phyloP scores from a whole-genome alignment of 2,888 invertebrate species.

The Nomada hirtipes region DNA sequence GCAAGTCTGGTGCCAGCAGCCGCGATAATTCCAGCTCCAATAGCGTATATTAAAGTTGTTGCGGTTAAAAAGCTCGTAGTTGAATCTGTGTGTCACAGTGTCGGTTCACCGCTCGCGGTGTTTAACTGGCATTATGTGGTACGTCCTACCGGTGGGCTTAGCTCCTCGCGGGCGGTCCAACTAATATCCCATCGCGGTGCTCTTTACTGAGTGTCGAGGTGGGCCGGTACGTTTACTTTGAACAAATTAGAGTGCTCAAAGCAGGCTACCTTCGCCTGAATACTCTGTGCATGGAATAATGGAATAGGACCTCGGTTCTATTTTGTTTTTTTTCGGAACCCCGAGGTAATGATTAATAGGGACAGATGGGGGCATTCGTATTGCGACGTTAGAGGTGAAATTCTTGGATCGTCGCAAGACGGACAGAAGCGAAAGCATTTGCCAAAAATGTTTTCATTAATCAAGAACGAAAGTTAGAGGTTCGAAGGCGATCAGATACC shows the following conservation, averaged over 20 bases:
- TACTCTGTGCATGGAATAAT: too few relatives aligned
- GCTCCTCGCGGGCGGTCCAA: constrained; percentile 44
- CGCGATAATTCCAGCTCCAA: constrained; percentile 89
- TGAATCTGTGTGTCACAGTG: constrained; percentile 83
- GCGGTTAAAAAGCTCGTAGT: constrained; percentile 88
- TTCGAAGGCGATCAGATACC: constrained; percentile 89
- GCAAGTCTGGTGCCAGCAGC: constrained; percentile 90
- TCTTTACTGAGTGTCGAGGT: too few relatives aligned
- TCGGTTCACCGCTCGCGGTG: constrained; percentile 73
- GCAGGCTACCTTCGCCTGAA: too few relatives aligned
- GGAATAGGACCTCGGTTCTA: too few relatives aligned
- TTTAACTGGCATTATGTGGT: too few relatives aligned
- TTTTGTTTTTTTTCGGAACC: constrained; percentile 77
- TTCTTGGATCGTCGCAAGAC: constrained; percentile 88
- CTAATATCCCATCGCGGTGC: too few relatives aligned
- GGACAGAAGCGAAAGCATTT: constrained; percentile 88
- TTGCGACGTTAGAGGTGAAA: constrained; percentile 87
- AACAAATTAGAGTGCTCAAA: constrained; percentile 52
- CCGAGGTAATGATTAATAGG: constrained; percentile 87
- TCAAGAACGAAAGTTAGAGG: constrained; percentile 89
- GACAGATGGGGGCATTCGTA: constrained; percentile 88
- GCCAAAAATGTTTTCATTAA: constrained; percentile 89
- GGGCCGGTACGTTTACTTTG: too few relatives aligned
- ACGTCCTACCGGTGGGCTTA: too few relatives aligned
- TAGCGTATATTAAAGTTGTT: constrained; percentile 88